Conservation (phyloP, 2,113 vertebrate genomes). For the Pungitius pungitius region DNA sequence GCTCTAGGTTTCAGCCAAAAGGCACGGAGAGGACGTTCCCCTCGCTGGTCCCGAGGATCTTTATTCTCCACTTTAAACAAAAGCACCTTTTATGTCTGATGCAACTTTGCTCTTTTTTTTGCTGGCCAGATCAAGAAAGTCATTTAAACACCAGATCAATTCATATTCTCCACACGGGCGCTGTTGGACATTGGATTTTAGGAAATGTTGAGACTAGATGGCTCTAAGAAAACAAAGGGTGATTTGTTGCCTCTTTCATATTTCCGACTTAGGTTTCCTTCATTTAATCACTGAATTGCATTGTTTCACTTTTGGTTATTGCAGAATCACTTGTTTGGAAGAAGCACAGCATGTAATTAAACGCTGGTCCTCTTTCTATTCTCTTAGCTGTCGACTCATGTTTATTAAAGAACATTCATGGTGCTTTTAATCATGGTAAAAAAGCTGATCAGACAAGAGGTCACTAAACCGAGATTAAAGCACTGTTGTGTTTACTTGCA, state of each 20-base stretch:
- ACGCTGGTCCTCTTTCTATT: conserved; percentile 25
- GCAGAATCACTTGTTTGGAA: conserved; percentile 9
- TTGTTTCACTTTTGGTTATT: conserved; percentile 23
- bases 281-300: not conserved
- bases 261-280: conserved; percentile 9
- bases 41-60: not conserved
- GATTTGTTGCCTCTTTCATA: not conserved
- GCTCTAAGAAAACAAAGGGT: not conserved
- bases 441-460: conserved; percentile 14
- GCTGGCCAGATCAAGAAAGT: not conserved
- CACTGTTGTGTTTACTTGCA: conserved; percentile 4
- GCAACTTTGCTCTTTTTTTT: conserved; percentile 11
- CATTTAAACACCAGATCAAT: not conserved
- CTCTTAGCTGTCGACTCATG: conserved; percentile 9
- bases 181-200: not conserved
- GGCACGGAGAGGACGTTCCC: not conserved
- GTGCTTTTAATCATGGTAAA: conserved; percentile 5
- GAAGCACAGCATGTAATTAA: conserved; percentile 29
- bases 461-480: not conserved
- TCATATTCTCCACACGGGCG: not conserved
- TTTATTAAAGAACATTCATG: conserved; percentile 13
- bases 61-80: conserved; percentile 1
- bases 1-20: conserved; percentile 9
- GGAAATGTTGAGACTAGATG: not conserved
- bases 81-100: conserved; percentile 5